Evolutionary conservation across 2,113 vertebrate species (phyloP).

Genomic region (Grammatotria lemairii): DNA sequence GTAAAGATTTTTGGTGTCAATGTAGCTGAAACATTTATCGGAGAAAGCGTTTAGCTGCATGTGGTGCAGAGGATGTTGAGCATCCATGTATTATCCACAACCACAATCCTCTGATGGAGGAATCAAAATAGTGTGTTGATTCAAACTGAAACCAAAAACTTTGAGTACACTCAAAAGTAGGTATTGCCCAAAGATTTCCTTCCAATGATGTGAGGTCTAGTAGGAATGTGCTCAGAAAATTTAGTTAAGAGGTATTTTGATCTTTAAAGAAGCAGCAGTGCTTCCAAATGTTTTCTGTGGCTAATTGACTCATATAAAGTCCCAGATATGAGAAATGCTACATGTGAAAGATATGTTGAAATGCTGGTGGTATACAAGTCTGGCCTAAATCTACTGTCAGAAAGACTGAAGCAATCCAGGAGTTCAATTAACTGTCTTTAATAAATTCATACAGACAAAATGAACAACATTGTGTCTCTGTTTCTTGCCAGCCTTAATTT

Average conservation of each 20-base stretch:
- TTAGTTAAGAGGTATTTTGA: neutral
- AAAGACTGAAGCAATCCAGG: neutral
- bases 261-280: neutral
- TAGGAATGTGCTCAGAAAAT: neutral
- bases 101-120: neutral
- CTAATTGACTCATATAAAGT: neutral
- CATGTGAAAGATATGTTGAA: neutral
- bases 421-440: neutral
- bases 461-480: neutral
- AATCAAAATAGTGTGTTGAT: neutral
- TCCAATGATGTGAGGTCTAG: neutral
- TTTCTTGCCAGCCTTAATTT: neutral
- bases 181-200: fast-evolving
- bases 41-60: neutral
- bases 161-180: neutral
- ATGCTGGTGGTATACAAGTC: neutral
- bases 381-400: neutral
- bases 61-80: neutral
- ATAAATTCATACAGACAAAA: neutral
- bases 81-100: neutral
- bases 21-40: neutral
- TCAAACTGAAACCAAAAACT: fast-evolving
- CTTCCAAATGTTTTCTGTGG: neutral
- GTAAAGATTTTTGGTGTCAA: fast-evolving
- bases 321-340: fast-evolving